phyloP scores from a whole-genome alignment of 2,113 vertebrate genomes.

The Polypterus senegalus region DNA sequence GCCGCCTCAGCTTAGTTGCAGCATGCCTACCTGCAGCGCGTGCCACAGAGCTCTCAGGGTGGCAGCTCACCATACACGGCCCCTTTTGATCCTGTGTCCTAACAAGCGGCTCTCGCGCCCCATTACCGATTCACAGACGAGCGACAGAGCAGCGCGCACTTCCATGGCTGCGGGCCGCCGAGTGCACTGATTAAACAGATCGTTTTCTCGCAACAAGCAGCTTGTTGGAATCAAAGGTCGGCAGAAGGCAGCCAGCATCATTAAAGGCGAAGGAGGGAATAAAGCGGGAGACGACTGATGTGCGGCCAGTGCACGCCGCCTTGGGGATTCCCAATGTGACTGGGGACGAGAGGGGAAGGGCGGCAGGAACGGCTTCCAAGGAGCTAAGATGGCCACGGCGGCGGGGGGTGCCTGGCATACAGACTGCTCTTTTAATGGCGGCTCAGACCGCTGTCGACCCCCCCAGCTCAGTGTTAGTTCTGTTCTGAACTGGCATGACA shows the following conservation, averaged over 20 bases:
- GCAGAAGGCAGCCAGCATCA: conserved; percentile 63
- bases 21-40: too few species aligned
- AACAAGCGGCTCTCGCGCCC: conserved; percentile 93
- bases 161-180: conserved; percentile 65
- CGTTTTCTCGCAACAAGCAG: conserved; percentile 68
- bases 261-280: conserved; percentile 58
- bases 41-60: too few species aligned
- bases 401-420: not conserved
- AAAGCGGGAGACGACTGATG: conserved; percentile 69
- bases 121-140: conserved; percentile 97
- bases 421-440: too few species aligned
- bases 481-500: too few species aligned
- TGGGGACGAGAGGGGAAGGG: conserved; percentile 27
- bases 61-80: too few species aligned
- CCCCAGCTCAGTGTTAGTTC: too few species aligned
- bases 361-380: not conserved
- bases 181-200: conserved; percentile 65
- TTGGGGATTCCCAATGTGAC: conserved; percentile 61
- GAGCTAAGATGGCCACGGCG: not conserved
- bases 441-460: too few species aligned
- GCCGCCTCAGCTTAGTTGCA: conserved; percentile 51
- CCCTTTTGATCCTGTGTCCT: conserved; percentile 93
- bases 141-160: conserved; percentile 78
- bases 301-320: conserved; percentile 65
- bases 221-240: conserved; percentile 73